phyloP scores from a whole-genome alignment of 2,797 vertebrate genomes.

The Peromyscus attwateri region DNA sequence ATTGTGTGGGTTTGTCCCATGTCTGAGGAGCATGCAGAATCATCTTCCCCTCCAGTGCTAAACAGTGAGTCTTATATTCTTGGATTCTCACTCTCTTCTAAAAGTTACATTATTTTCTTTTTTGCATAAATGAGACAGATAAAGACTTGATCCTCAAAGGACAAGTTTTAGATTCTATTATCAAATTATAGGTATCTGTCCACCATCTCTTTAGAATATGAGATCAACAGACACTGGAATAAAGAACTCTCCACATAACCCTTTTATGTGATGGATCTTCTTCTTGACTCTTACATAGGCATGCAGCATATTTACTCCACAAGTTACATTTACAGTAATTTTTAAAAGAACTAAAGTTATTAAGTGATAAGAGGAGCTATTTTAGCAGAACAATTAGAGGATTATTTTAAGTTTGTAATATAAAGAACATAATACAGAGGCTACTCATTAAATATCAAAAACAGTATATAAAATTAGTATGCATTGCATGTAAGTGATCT shows the following conservation, averaged over 20 bases:
- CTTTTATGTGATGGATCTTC: not conserved
- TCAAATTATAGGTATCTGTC: not conserved
- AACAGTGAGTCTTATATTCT: not conserved
- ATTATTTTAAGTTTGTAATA: not conserved
- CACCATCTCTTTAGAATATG: not conserved
- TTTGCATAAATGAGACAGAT: not conserved
- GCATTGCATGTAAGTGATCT: not conserved
- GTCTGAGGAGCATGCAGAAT: not conserved
- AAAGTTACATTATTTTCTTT: not conserved
- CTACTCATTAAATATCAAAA: not conserved
- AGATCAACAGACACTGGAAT: not conserved
- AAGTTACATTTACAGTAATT: not conserved
- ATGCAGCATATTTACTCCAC: not conserved
- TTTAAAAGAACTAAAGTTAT: constrained; percentile 1
- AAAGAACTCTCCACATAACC: not conserved
- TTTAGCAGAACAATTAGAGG: not conserved
- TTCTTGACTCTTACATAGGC: not conserved
- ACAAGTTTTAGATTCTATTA: not conserved
- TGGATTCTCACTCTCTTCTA: not conserved
- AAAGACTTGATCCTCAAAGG: not conserved
- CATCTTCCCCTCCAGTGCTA: not conserved
- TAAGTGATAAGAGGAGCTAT: not conserved
- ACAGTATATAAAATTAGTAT: not conserved
- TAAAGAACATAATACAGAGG: not conserved
- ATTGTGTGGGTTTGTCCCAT: not conserved